Evolutionary conservation across 1,140 invertebrate genomes (phyloP).

Genomic region (Heliothis subflexa): DNA sequence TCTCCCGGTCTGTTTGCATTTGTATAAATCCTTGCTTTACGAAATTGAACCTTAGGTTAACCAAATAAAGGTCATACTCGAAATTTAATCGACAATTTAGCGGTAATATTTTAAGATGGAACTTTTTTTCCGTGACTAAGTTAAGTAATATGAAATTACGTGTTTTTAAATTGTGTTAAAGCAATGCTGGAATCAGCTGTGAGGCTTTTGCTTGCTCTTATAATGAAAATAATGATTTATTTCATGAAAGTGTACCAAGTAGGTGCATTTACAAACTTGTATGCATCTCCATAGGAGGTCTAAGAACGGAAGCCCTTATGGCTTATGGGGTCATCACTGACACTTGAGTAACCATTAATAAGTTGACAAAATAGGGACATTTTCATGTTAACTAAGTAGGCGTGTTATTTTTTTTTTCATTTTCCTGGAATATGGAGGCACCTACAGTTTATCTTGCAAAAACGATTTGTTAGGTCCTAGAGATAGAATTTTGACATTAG

Average conservation of each 20-base stretch:
- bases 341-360: no score
- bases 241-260: background rate
- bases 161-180: constrained; percentile 18
- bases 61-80: background rate
- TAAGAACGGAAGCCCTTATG: no score
- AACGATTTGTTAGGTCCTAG: no score
- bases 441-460: no score
- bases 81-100: background rate
- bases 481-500: no score
- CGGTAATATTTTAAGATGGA: constrained; percentile 10
- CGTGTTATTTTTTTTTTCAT: no score
- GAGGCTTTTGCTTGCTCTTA: background rate
- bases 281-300: no score
- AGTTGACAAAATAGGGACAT: no score
- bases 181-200: constrained; percentile 4
- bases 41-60: constrained; percentile 13
- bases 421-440: no score
- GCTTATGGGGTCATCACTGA: no score
- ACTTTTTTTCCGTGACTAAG: background rate
- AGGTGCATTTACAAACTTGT: no score
- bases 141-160: constrained; percentile 7
- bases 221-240: background rate
- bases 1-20: constrained; percentile 57
- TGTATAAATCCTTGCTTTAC: constrained; percentile 19
- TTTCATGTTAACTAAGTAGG: no score